phyloP scores from a whole-genome alignment of 2,888 invertebrate genomes.

The Laothoe populi region DNA sequence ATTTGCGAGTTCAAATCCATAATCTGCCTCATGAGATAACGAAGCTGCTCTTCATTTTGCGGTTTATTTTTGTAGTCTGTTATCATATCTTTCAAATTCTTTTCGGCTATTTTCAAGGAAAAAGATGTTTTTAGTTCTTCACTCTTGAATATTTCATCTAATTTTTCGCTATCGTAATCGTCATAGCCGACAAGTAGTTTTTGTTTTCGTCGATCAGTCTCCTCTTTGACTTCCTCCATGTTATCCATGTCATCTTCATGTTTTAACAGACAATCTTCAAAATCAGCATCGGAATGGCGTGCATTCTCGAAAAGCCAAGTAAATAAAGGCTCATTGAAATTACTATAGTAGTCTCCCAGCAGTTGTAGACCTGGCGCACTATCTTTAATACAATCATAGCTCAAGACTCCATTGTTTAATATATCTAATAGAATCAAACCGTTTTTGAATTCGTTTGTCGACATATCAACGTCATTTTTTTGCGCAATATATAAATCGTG shows the following conservation, averaged over 20 bases:
- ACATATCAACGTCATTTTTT: conserved; percentile 45
- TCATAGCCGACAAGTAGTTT: conserved; percentile 44
- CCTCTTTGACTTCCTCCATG: conserved; percentile 39
- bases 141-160: conserved; percentile 30
- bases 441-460: conserved; percentile 46
- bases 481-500: conserved; percentile 46
- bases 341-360: conserved; percentile 44
- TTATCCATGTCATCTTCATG: conserved; percentile 31
- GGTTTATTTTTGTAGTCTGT: conserved; percentile 31
- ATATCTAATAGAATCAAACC: conserved; percentile 51
- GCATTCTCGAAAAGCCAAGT: conserved; percentile 62
- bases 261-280: conserved; percentile 38
- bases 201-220: conserved; percentile 45
- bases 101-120: conserved; percentile 43
- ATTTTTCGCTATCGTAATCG: conserved; percentile 38
- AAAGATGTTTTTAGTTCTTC: conserved; percentile 41
- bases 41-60: conserved; percentile 17
- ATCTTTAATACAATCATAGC: conserved; percentile 36
- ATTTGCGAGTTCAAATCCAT: conserved; percentile 45
- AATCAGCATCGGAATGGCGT: conserved; percentile 35
- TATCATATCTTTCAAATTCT: conserved; percentile 41
- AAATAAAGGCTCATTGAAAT: conserved; percentile 46
- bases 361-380: conserved; percentile 41
- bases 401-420: conserved; percentile 54
- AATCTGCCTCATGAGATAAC: conserved; percentile 35